phyloP scores from a whole-genome alignment of 2,113 vertebrate species.

The Pyrgilauda ruficollis region DNA sequence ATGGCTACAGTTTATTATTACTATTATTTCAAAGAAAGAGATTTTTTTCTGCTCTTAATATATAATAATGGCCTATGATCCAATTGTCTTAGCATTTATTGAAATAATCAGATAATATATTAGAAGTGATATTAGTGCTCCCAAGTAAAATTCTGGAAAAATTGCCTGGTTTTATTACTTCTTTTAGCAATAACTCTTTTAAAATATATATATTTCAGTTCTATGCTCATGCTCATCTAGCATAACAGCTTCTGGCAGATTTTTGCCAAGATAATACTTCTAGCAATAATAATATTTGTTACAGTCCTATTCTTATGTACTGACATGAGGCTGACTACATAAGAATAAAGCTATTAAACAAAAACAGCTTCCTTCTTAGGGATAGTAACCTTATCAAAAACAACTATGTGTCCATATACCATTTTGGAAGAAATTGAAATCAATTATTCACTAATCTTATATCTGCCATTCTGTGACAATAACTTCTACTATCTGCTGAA shows the following conservation, averaged over 20 bases:
- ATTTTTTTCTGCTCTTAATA: not conserved
- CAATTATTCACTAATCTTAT: not conserved
- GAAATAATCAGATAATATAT: not conserved
- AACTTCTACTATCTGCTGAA: not conserved
- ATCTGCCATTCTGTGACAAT: not conserved
- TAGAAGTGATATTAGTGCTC: not conserved
- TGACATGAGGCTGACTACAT: not conserved
- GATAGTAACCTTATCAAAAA: not conserved
- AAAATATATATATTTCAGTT: not conserved
- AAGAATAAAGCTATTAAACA: not conserved
- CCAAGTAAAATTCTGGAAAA: not conserved
- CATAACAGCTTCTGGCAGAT: not conserved
- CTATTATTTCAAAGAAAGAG: not conserved
- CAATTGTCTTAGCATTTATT: not conserved
- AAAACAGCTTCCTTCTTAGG: not conserved
- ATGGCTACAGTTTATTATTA: not conserved
- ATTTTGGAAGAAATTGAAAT: not conserved
- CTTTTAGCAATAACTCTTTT: not conserved
- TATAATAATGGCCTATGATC: not conserved
- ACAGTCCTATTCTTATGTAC: not conserved
- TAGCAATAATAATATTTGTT: not conserved
- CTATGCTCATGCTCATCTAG: not conserved
- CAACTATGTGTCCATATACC: not conserved
- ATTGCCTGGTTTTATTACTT: not conserved
- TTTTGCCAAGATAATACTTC: not conserved